Conservation (phyloP, 2,888 invertebrate species). For the Hoplodrina blanda region DNA sequence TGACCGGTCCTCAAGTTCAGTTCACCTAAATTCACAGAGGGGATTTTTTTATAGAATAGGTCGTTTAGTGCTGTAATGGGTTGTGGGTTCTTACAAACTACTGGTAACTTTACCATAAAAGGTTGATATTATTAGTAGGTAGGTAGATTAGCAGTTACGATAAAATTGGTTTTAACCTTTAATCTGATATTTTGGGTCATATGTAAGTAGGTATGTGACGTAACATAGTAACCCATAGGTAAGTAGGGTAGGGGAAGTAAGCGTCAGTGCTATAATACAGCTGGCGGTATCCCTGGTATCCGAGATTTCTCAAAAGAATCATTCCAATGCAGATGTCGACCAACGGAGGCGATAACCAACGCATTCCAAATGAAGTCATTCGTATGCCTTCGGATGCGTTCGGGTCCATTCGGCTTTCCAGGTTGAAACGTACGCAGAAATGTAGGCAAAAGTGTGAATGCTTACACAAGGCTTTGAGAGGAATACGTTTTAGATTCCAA, state of each 20-base stretch:
- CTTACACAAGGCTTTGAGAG: conserved; percentile 50
- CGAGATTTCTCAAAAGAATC: conserved; percentile 55
- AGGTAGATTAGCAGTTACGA: too few relatives aligned
- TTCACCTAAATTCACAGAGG: too few relatives aligned
- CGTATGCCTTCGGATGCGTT: conserved; percentile 58
- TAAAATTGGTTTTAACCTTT: too few relatives aligned
- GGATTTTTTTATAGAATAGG: too few relatives aligned
- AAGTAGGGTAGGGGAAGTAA: not conserved
- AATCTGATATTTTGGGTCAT: too few relatives aligned
- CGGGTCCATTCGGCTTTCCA: conserved; percentile 33
- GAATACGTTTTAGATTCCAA: conserved; percentile 50
- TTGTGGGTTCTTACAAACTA: too few relatives aligned
- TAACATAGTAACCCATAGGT: not conserved
- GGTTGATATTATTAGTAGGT: too few relatives aligned
- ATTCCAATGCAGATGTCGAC: conserved; percentile 57
- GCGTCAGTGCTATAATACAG: not conserved
- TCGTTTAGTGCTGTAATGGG: too few relatives aligned
- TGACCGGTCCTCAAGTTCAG: too few relatives aligned
- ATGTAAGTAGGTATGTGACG: not conserved
- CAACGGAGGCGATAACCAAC: conserved; percentile 53
- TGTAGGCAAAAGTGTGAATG: conserved; percentile 51
- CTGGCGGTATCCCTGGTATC: conserved; percentile 11
- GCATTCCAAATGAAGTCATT: conserved; percentile 62
- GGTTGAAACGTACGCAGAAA: conserved; percentile 51
- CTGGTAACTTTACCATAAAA: too few relatives aligned